Evolutionary conservation across 1,140 invertebrate species (phyloP).

Genomic region (Penaeus chinensis): DNA sequence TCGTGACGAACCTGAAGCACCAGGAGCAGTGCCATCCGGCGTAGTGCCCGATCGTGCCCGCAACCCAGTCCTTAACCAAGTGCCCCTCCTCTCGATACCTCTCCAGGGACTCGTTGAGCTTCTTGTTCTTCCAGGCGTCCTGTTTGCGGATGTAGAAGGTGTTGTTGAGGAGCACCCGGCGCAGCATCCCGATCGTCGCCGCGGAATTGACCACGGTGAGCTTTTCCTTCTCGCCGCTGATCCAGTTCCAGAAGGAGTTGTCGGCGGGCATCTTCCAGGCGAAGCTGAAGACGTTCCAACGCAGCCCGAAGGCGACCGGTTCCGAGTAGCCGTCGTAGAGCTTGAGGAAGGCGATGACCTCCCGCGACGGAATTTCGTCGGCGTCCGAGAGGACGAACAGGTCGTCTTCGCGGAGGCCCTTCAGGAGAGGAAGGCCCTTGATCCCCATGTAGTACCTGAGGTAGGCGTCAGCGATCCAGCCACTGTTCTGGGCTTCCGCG

Average conservation of each 20-base stretch:
- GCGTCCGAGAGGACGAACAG: slow-evolving; percentile 73
- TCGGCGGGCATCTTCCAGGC: slow-evolving; percentile 71
- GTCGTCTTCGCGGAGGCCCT: slow-evolving; percentile 73
- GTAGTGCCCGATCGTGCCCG: slow-evolving; percentile 59
- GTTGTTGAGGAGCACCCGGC: slow-evolving; percentile 54
- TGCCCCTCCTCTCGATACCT: slow-evolving; percentile 45
- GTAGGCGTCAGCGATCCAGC: slow-evolving; percentile 64
- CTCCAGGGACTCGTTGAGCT: slow-evolving; percentile 30
- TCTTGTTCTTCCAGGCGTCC: slow-evolving; percentile 48
- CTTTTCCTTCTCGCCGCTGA: slow-evolving; percentile 28
- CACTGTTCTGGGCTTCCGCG: slow-evolving; percentile 61
- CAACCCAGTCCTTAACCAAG: slow-evolving; percentile 51
- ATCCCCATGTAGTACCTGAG: slow-evolving; percentile 65
- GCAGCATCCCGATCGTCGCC: slow-evolving; percentile 59
- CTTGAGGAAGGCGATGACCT: slow-evolving; percentile 77
- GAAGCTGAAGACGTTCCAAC: slow-evolving; percentile 78
- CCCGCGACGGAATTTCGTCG: slow-evolving; percentile 74
- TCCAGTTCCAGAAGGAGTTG: slow-evolving; percentile 14
- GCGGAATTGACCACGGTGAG: slow-evolving; percentile 39
- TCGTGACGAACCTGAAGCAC: slow-evolving; percentile 55
- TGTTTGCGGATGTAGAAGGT: slow-evolving; percentile 59
- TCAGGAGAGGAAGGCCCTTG: slow-evolving; percentile 66
- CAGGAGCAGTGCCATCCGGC: slow-evolving; percentile 64
- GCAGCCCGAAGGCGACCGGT: slow-evolving; percentile 74
- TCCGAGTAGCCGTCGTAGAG: slow-evolving; percentile 75